These are phyloP conservation scores for Phortica okadai DNA, from an alignment of 2,888 invertebrate genomes.

Conservation along the genomic window DNA sequence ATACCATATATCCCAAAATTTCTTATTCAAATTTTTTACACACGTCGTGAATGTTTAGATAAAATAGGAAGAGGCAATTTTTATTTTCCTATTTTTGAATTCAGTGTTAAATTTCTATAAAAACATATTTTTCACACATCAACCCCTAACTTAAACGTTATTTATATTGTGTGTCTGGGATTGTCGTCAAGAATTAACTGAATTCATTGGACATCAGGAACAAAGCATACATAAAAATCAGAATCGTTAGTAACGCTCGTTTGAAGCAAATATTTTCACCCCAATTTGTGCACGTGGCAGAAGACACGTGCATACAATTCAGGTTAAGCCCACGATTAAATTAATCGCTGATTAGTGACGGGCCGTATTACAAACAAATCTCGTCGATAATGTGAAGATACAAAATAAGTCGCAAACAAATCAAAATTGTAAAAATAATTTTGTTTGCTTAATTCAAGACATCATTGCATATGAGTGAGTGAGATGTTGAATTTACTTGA, in stretches of 20 bases:
- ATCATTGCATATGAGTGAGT: too few species aligned
- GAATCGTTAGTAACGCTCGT: slow-evolving; percentile 63
- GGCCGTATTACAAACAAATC: slow-evolving; percentile 58
- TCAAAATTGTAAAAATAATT: background rate
- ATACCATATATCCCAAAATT: too few species aligned
- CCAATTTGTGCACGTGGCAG: slow-evolving; percentile 64
- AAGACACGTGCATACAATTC: slow-evolving; percentile 74
- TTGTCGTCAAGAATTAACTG: slow-evolving; percentile 69
- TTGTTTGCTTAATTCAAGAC: too few species aligned
- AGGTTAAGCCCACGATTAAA: slow-evolving; percentile 76
- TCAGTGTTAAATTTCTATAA: slow-evolving; percentile 57
- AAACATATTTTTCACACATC: slow-evolving; percentile 66
- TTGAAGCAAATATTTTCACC: slow-evolving; percentile 62
- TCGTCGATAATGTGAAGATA: background rate
- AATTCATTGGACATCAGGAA: slow-evolving; percentile 64
- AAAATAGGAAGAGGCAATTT: too few species aligned
- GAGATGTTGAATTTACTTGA: too few species aligned
- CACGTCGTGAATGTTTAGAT: too few species aligned
- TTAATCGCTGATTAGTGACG: slow-evolving; percentile 76
- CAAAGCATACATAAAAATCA: slow-evolving; percentile 62
- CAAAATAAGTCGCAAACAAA: background rate
- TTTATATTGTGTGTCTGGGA: slow-evolving; percentile 63
- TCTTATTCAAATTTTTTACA: too few species aligned
- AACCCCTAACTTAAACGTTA: slow-evolving; percentile 56
- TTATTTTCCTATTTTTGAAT: slow-evolving; percentile 39